Evolutionary conservation across 2,888 invertebrate genomes (phyloP).

Genomic region (Apodemia mormo): DNA sequence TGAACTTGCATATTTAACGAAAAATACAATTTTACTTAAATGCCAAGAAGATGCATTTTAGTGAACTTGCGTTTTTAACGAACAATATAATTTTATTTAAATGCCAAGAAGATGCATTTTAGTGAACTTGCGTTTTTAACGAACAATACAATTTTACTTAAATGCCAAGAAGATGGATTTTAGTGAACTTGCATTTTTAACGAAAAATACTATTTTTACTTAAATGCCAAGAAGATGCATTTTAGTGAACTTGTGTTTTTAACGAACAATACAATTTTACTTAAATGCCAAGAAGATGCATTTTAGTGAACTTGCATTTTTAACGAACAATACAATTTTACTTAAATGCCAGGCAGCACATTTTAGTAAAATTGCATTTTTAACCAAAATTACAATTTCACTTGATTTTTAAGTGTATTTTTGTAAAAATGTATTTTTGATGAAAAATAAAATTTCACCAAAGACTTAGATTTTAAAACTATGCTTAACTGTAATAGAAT

Average conservation of each 20-base stretch:
- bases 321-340: too few species aligned
- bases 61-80: neutral
- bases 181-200: too few species aligned
- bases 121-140: neutral
- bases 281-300: neutral
- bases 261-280: neutral
- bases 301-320: too few species aligned
- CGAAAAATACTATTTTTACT: too few species aligned
- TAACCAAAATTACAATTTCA: neutral
- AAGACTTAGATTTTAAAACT: neutral
- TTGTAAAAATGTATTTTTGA: neutral
- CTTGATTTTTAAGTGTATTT: neutral
- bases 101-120: neutral
- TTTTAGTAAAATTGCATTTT: neutral
- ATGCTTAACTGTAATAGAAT: constrained; percentile 3
- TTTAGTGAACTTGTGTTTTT: neutral
- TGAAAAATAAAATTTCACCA: neutral
- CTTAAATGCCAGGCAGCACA: neutral
- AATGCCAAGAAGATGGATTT: neutral
- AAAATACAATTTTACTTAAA: too few species aligned
- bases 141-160: neutral
- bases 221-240: neutral
- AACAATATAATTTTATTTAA: neutral
- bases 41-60: neutral
- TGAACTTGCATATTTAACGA: too few species aligned